Base-by-base conservation (phyloP, 1,140 invertebrate genomes). In the Aphelenchoides fujianensis region DNA sequence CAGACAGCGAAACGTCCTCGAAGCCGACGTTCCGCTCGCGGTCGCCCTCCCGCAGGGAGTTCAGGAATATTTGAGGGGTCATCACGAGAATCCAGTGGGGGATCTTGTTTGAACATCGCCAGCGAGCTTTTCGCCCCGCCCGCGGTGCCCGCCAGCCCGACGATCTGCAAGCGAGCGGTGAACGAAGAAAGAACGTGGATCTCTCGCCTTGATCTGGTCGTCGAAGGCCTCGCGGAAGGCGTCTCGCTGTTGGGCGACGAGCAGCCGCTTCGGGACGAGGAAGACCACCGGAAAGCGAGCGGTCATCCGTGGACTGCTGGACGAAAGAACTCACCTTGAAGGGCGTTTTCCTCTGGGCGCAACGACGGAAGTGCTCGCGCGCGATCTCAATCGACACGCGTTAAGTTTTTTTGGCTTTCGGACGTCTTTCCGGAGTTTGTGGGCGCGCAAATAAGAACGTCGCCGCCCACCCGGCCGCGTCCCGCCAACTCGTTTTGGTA, bases 361-460 rank as follows among this genome's bases (percentile, higher is more conserved):
- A 48, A 48, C 41, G 41, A 16, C 23, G 12, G 55, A 59, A 66
- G n/a, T 30, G 1, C 53, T 66, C 31, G 2, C 63, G 63, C 9
- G 16, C 12, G 2, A 68, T 68, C 12, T 68, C n/a, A 19, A 68
- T n/a, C 12, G 55, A 12, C 12, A 27, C 32, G 1, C 12, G 30
- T n/a, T n/a, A n/a, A n/a, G n/a, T n/a, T n/a, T n/a, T n/a, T n/a
- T n/a, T n/a, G n/a, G n/a, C n/a, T n/a, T n/a, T n/a, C n/a, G n/a
- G n/a, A n/a, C 0, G 55, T 68, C 7, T 68, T 68, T 68, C 67
- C 67, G 34, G 0, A 1, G 61, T 19, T 66, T 9, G 69, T 70
- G 0, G 69, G 69, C 16, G 69, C 69, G 54, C 69, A 71, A 69
- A 70, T 70, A 9, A 70, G n/a, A 3, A 41, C 30, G 52, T 69